Evolutionary conservation across 2,797 vertebrate genomes (phyloP).

Genomic region (Anguilla marmorata): DNA sequence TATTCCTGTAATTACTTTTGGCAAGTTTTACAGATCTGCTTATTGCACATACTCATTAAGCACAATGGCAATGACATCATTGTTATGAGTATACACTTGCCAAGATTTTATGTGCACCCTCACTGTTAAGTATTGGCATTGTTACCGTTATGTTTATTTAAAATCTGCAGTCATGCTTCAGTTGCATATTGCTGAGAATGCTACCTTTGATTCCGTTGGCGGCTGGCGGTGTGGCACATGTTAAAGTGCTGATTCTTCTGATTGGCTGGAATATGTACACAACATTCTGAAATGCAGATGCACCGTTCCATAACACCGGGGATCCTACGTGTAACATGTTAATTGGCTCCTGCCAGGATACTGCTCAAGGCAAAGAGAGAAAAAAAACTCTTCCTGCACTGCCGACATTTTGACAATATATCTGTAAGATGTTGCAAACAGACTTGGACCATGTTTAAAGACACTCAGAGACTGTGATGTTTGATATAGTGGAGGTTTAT

Average conservation of each 20-base stretch:
- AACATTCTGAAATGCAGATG: not conserved
- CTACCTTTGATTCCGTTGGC: not conserved
- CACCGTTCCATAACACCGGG: not conserved
- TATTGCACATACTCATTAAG: not conserved
- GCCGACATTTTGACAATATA: not conserved
- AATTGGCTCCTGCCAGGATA: not conserved
- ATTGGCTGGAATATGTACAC: not conserved
- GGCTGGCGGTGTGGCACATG: not conserved
- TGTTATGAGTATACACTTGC: not conserved
- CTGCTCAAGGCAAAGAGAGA: not conserved
- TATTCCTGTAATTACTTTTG: not conserved
- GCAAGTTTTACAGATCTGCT: not conserved
- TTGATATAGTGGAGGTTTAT: not conserved
- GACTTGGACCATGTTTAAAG: constrained; percentile 6
- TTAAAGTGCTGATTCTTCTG: not conserved
- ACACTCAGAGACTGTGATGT: not conserved
- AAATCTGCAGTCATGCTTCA: not conserved
- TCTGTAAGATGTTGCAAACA: not conserved
- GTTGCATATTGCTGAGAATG: not conserved
- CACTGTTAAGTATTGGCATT: not conserved
- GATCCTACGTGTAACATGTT: not conserved
- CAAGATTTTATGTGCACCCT: not conserved
- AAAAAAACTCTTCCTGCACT: not conserved
- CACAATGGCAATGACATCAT: not conserved
- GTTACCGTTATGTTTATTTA: not conserved